These are phyloP conservation scores for Planiliza haematocheilus DNA, from an alignment of 2,113 vertebrate species.

Conservation along the genomic window DNA sequence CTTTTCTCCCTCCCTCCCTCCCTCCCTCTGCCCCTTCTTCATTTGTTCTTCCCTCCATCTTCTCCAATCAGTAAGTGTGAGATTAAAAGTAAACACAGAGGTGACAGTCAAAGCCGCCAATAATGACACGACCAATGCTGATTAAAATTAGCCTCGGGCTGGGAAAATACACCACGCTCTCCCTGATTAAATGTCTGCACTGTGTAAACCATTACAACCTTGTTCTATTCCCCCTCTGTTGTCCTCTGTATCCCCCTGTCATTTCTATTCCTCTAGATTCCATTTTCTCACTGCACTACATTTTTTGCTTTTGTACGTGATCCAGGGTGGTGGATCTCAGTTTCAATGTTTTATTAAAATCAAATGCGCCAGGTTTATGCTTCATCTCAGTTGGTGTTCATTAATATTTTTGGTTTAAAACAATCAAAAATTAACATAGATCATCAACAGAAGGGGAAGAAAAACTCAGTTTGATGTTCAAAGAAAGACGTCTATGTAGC, in stretches of 20 bases:
- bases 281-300: constrained; percentile 3
- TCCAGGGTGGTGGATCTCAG: neutral
- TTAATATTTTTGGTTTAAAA: too few species aligned
- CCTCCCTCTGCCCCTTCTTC: constrained; percentile 5
- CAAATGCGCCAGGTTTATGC: neutral
- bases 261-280: constrained; percentile 6
- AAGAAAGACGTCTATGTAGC: too few species aligned
- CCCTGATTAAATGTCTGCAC: constrained; percentile 78
- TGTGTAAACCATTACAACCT: constrained; percentile 71
- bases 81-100: constrained; percentile 90
- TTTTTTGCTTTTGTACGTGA: neutral
- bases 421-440: too few species aligned
- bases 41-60: constrained; percentile 54
- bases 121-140: constrained; percentile 87
- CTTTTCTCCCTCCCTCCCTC: neutral
- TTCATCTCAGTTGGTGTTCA: neutral
- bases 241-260: constrained; percentile 34
- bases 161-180: constrained; percentile 64
- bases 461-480: too few species aligned
- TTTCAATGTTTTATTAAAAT: neutral
- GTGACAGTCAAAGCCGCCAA: constrained; percentile 82
- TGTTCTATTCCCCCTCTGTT: constrained; percentile 49
- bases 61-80: constrained; percentile 88
- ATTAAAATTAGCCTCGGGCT: constrained; percentile 91
- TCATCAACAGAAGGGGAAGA: too few species aligned